phyloP scores from a whole-genome alignment of 2,888 invertebrate species.

The Torymus auratus region DNA sequence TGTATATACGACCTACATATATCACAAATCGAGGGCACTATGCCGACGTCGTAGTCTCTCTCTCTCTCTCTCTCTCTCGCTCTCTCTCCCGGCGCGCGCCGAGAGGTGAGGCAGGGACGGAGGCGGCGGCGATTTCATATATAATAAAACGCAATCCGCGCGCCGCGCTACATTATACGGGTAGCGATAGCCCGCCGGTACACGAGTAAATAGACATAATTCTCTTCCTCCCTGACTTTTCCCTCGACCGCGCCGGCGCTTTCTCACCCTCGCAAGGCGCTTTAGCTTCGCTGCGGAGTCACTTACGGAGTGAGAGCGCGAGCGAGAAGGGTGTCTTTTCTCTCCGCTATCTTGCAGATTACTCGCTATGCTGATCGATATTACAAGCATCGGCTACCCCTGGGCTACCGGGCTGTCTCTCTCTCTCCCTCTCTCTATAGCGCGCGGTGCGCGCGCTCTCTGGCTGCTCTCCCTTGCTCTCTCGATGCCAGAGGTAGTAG shows the following conservation, averaged over 20 bases:
- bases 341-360: constrained; percentile 50
- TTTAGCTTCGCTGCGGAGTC: constrained; percentile 35
- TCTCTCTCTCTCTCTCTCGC: constrained; percentile 20
- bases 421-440: constrained; percentile 30
- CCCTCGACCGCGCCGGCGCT: not conserved
- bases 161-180: not conserved
- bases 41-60: constrained; percentile 51
- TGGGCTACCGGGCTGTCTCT: constrained; percentile 11
- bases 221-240: constrained; percentile 20
- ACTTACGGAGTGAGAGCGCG: constrained; percentile 3
- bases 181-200: too few species aligned
- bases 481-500: too few species aligned
- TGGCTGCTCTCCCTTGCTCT: not conserved
- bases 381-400: constrained; percentile 58
- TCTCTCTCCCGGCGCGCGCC: constrained; percentile 14
- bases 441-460: not conserved
- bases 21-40: constrained; percentile 61
- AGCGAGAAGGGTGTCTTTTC: constrained; percentile 55
- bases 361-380: constrained; percentile 58
- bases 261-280: constrained; percentile 7
- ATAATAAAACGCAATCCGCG: constrained; percentile 31
- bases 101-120: constrained; percentile 33
- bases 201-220: constrained; percentile 11
- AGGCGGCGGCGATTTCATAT: constrained; percentile 16
- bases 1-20: constrained; percentile 61